Conservation (phyloP, 2,113 vertebrate genomes). For the Corythoichthys haematopterus region DNA sequence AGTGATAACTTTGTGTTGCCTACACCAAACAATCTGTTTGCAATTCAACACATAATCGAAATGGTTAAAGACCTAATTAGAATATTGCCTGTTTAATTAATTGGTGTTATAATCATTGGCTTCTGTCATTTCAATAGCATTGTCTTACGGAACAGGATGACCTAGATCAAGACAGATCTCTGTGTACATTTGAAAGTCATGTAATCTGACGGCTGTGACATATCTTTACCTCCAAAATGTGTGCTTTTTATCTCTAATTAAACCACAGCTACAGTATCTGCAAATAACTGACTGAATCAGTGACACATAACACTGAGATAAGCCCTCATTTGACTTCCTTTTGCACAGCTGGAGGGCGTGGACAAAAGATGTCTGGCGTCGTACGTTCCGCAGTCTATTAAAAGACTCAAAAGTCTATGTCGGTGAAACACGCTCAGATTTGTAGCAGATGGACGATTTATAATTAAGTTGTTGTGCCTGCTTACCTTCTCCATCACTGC, state of each 20-base stretch:
- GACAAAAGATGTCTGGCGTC: constrained; percentile 31
- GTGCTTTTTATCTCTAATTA: constrained; percentile 29
- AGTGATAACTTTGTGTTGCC: background rate
- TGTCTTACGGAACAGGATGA: background rate
- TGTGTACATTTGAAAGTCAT: constrained; percentile 28
- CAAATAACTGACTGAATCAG: constrained; percentile 35
- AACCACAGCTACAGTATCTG: constrained; percentile 2
- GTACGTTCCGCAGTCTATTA: constrained; percentile 44
- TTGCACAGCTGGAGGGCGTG: constrained; percentile 27
- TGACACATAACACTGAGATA: constrained; percentile 28
- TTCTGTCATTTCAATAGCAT: background rate
- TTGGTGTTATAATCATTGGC: background rate
- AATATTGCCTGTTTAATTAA: background rate
- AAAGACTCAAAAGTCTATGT: constrained; percentile 34
- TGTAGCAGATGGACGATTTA: constrained; percentile 45
- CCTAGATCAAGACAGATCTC: constrained; percentile 13
- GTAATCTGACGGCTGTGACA: background rate
- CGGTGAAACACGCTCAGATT: constrained; percentile 52
- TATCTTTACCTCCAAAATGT: constrained; percentile 16
- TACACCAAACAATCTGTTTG: no score
- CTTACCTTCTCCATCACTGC: constrained; percentile 38
- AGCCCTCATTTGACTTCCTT: constrained; percentile 33
- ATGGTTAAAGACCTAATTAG: no score
- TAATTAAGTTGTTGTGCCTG: constrained; percentile 56
- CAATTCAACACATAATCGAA: background rate